Conservation (phyloP, 2,113 vertebrate species). For the Peromyscus maniculatus region DNA sequence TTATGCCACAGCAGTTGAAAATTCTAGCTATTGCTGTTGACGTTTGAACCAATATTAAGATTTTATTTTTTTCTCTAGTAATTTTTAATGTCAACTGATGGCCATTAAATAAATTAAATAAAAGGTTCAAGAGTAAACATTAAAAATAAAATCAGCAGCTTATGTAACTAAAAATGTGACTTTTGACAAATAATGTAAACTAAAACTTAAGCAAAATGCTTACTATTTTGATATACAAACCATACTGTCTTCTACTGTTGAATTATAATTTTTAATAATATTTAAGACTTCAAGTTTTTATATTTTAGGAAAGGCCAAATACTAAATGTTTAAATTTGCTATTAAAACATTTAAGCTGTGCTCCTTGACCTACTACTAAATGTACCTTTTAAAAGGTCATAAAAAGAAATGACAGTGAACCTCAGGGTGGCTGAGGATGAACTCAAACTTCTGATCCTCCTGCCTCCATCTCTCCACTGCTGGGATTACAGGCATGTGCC, state of each 20-base stretch:
- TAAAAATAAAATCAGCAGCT: constrained; percentile 24
- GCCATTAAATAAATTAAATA: background rate
- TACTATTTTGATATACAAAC: background rate
- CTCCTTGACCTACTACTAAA: background rate
- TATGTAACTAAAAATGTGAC: background rate
- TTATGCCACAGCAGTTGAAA: background rate
- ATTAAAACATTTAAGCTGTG: background rate
- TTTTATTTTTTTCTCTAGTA: background rate
- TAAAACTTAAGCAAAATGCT: background rate
- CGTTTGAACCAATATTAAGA: background rate
- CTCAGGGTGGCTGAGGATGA: background rate
- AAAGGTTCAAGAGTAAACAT: background rate
- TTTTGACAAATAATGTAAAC: background rate
- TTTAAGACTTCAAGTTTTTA: background rate
- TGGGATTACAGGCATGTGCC: background rate
- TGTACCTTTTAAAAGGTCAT: background rate
- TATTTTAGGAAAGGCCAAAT: constrained; percentile 18
- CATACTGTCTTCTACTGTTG: background rate
- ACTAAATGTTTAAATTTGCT: background rate
- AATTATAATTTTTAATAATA: background rate
- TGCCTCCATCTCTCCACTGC: background rate
- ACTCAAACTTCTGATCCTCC: background rate
- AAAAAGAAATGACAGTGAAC: background rate
- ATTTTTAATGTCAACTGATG: background rate
- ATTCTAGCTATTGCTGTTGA: background rate